phyloP scores from a whole-genome alignment of 92 coral and sea anemone genomes.

The Epizoanthus fatuus region DNA sequence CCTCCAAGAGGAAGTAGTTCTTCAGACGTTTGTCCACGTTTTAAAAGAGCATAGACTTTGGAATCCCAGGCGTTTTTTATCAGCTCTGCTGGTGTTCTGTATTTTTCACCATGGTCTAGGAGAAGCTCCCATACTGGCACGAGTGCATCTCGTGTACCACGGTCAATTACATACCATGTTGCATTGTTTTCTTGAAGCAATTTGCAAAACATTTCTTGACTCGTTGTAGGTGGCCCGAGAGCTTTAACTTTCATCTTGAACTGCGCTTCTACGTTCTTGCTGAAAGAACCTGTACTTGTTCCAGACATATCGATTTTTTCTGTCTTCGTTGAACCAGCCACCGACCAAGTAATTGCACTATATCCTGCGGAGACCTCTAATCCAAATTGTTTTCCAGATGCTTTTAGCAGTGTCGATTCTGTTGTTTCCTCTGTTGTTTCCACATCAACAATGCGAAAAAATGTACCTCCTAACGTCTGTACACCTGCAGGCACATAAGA shows the following conservation, averaged over 20 bases:
- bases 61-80: background rate
- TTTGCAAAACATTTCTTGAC: background rate
- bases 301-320: no score
- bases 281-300: background rate
- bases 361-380: conserved; percentile 14
- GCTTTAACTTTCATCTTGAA: background rate
- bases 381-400: conserved; percentile 16
- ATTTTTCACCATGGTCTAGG: background rate
- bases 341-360: background rate
- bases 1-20: no score
- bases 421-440: conserved; percentile 18
- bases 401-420: background rate
- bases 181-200: conserved; percentile 1
- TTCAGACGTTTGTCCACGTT: no score
- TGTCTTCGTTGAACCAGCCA: background rate
- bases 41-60: background rate
- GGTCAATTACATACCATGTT: conserved; percentile 10
- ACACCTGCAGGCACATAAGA: conserved; percentile 30
- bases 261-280: no score
- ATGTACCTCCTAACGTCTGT: conserved; percentile 33
- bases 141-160: background rate
- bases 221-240: background rate
- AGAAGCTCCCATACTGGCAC: background rate
- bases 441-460: conserved; percentile 17
- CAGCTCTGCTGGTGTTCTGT: background rate